phyloP scores from a whole-genome alignment of 35 echinoderm and acorn worm species.

The Lytechinus pictus region DNA sequence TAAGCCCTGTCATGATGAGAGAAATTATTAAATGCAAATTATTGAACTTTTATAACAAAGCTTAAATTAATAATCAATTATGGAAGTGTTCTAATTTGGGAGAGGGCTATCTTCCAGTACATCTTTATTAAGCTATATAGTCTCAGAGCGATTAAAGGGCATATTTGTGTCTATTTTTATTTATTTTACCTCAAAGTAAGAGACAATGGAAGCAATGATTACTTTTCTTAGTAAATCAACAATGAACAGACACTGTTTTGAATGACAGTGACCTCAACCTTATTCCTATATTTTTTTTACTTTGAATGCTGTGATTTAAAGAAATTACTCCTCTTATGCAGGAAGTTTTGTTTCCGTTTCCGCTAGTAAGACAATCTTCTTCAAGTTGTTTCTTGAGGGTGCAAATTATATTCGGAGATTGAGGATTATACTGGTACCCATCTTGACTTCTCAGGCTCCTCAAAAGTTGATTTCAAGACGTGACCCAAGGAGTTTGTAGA shows the following conservation, averaged over 20 bases:
- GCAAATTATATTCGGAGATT: neutral
- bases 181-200: neutral
- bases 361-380: neutral
- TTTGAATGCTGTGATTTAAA: neutral
- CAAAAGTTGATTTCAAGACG: neutral
- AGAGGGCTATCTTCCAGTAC: neutral
- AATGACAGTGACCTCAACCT: neutral
- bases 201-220: neutral
- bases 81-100: neutral
- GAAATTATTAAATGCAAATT: no score
- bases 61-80: neutral
- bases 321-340: neutral
- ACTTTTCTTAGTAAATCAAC: neutral
- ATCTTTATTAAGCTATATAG: neutral
- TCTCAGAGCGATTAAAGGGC: neutral
- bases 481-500: neutral
- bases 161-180: neutral
- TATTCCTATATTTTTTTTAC: neutral
- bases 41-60: neutral
- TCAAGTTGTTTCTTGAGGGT: neutral
- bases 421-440: neutral
- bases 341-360: slow-evolving; percentile 9
- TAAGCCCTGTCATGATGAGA: no score
- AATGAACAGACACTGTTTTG: neutral
- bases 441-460: neutral